phyloP scores from a whole-genome alignment of 2,888 invertebrate genomes.

The Ormyrus thymus region DNA sequence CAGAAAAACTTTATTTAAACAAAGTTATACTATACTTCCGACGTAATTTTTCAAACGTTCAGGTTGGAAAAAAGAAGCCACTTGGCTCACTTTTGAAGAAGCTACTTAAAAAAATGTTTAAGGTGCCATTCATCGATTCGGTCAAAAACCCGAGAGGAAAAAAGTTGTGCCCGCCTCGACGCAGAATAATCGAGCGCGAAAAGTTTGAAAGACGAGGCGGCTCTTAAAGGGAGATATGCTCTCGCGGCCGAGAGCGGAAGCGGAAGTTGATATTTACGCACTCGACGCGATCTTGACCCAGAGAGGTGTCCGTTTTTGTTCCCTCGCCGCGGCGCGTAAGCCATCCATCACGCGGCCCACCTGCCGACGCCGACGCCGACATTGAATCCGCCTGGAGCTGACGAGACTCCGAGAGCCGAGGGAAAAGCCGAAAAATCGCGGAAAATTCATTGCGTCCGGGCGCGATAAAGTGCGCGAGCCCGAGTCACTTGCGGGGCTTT shows the following conservation, averaged over 20 bases:
- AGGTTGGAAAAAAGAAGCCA: neutral
- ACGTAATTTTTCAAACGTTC: too few species aligned
- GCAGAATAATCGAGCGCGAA: neutral
- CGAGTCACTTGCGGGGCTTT: neutral
- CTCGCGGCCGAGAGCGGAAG: constrained; percentile 51
- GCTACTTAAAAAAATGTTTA: neutral
- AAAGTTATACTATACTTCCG: too few species aligned
- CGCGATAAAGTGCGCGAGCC: neutral
- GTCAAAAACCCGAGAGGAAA: too few species aligned
- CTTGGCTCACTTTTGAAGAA: neutral
- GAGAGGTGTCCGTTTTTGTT: constrained; percentile 43
- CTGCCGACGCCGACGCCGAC: constrained; percentile 59
- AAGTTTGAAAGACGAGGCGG: neutral
- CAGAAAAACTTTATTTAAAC: too few species aligned
- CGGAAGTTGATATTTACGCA: constrained; percentile 65
- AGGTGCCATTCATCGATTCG: neutral
- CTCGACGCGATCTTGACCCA: constrained; percentile 65
- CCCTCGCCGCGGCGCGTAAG: constrained; percentile 40
- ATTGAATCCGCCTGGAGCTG: constrained; percentile 56
- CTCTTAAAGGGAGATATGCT: neutral
- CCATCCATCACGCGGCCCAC: constrained; percentile 63
- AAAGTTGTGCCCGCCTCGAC: too few species aligned
- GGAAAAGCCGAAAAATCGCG: neutral
- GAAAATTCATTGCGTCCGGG: neutral
- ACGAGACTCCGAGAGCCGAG: neutral